Conservation (phyloP, 2,113 vertebrate genomes). For the Hippocampus abdominalis region DNA sequence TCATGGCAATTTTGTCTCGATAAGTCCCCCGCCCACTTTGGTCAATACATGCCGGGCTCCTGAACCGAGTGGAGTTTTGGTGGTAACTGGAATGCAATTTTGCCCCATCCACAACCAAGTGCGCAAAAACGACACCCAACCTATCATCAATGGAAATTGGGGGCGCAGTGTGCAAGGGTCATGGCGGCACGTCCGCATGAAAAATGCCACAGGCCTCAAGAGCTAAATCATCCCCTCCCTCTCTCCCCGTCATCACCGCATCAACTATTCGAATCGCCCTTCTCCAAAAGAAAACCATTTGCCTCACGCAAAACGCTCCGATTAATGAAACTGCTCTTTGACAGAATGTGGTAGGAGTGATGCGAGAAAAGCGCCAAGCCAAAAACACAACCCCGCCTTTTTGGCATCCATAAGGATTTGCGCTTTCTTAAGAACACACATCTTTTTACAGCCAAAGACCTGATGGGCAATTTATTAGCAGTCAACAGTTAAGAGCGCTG, state of each 20-base stretch:
- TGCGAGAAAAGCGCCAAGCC: not conserved
- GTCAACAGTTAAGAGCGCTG: conserved; percentile 18
- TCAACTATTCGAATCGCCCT: conserved; percentile 61
- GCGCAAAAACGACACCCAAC: conserved; percentile 31
- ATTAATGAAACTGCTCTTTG: conserved; percentile 50
- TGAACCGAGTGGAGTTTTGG: conserved; percentile 14
- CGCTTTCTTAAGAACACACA: conserved; percentile 4
- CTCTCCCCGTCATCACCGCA: conserved; percentile 48
- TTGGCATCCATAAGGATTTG: conserved; percentile 19
- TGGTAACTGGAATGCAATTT: conserved; percentile 30
- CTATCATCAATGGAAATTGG: conserved; percentile 46
- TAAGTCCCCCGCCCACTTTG: conserved; percentile 59
- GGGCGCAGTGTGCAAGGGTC: conserved; percentile 41
- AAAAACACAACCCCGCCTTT: not conserved
- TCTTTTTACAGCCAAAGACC: conserved; percentile 18
- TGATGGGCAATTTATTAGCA: conserved; percentile 36
- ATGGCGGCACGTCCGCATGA: conserved; percentile 47
- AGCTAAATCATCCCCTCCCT: conserved; percentile 35
- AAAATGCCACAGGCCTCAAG: conserved; percentile 40
- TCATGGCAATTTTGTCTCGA: conserved; percentile 72
- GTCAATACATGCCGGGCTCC: conserved; percentile 65
- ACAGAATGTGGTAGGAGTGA: conserved; percentile 32
- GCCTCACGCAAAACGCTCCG: conserved; percentile 36
- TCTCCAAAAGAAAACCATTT: conserved; percentile 51
- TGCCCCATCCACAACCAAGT: conserved; percentile 8